Base-by-base conservation (phyloP, 2,888 invertebrate species). In the Drosophila recens region DNA sequence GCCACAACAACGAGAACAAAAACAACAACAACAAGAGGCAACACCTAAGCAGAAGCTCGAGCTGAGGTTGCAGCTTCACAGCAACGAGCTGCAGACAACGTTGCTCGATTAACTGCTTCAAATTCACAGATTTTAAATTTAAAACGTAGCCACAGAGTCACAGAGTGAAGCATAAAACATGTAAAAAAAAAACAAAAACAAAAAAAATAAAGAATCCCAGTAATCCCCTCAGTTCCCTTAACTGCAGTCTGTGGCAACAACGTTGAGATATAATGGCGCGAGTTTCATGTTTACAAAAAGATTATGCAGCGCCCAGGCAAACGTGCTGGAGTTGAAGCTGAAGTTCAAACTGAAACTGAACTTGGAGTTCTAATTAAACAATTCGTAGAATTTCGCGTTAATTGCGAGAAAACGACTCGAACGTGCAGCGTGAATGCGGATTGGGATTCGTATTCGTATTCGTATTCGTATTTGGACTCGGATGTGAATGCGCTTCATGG, bases 361-460 rank as follows among this genome's bases (percentile, higher is more conserved):
- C 49, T 20, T 49, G 80, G 72, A 88, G 90, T 91, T 92, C 93
- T 93, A 92, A 93, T 92, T 93, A 92, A 92, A 93, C 92, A 92
- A 92, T 92, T 92, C 92, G 92, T 92, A 93, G 92, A 92, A 92
- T 92, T 92, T 92, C 91, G 90, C 91, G 90, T 92, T 93, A 93
- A 93, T 92, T 92, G 92, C 92, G 90, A 92, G 90, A 90, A 88
- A 91, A 91, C 90, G 90, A 89, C 87, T 82, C 79, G 84, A 89
- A 90, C 89, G 90, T 90, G 89, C 89, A 75, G 63, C 79, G 48
- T 49, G 56, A 40, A 51, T 67, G 42, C 49, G 67, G 66, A 49
- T 34, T 49, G 6, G 46, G 17, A 45, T 30, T 30, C 30, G 30
- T 30, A 30, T 69, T 46, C 52, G 67, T 30, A 30, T 69, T 46